Base-by-base conservation (phyloP, 2,797 vertebrate species). In the Distichodus sexfasciatus region DNA sequence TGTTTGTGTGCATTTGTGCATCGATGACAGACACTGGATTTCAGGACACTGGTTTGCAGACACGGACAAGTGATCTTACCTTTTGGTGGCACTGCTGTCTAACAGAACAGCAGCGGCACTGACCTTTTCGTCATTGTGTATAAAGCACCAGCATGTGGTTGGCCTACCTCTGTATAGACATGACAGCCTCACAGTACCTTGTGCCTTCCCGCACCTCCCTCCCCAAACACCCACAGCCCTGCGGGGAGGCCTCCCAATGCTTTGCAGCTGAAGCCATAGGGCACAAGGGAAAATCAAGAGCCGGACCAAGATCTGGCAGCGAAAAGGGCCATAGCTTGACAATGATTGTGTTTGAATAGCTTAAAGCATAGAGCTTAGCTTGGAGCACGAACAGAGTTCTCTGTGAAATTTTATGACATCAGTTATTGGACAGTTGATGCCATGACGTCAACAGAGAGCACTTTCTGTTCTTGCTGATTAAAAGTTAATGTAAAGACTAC, bases 11-110 rank as follows among this genome's bases (percentile, higher is more conserved):
- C n/a, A n/a, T n/a, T n/a, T 68, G 83, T 69, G 72, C 79, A 57
- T 31, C 15, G 44, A 76, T 69, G 81, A 81, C 85, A 80, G 66
- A 80, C 80, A 69, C n/a, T n/a, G n/a, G n/a, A 74, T 58, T 76
- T 83, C 78, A 79, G 74, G 81, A 88, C 83, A 76, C 50, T 58
- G 79, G 74, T 79, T 80, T 72, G 81, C 84, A 75, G 80, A 85
- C 80, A 83, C 76, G 70, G 83, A 71, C 78, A 79, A 77, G 77
- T 76, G 77, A 64, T 79, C 78, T 85, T 90, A 90, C 89, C 90
- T 88, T 83, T 72, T 62, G 74, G 74, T 64, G 58, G 81, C 82
- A 81, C 83, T 75, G 79, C 86, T 83, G 69, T 76, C 75, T 73
- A 71, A 75, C 77, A 71, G 77, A n/a, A 81, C 84, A 78, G 78